Percentiles rank a stretch among this genome's conserved stretches.
Conservation (phyloP, 2,113 vertebrate species). For the Chionis minor region DNA sequence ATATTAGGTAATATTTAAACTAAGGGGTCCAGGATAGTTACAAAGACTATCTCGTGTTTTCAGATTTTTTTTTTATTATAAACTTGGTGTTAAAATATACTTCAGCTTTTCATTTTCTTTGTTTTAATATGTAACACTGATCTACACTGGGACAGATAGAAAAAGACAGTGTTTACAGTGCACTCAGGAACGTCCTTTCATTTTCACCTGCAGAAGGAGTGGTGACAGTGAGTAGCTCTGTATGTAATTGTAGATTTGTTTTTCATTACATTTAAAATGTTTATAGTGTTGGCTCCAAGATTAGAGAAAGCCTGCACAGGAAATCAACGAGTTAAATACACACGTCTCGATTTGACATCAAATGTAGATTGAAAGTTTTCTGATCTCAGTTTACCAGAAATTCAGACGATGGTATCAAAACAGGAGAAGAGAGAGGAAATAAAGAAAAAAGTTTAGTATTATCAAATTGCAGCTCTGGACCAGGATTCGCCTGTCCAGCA, state of each 20-base stretch:
- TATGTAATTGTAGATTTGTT: not conserved
- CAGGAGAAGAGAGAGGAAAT: conserved; percentile 38
- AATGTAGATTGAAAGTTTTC: conserved; percentile 19
- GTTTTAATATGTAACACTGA: not conserved
- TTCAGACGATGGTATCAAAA: conserved; percentile 48
- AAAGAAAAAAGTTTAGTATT: conserved; percentile 13
- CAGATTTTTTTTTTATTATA: not conserved
- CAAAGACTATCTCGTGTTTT: not conserved
- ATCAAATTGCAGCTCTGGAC: conserved; percentile 65
- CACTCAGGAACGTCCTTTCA: not conserved
- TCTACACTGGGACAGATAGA: not conserved
- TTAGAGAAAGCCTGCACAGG: conserved; percentile 6
- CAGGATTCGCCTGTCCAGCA: conserved; percentile 45
- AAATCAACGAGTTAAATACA: conserved; percentile 26
- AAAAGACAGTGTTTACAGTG: not conserved
- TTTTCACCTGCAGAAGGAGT: conserved; percentile 17
- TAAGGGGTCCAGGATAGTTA: not conserved
- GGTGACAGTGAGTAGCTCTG: not conserved
- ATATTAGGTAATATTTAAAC: not conserved
- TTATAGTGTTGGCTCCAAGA: not conserved
- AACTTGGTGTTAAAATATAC: not conserved
- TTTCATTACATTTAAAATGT: conserved; percentile 2
- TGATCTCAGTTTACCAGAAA: conserved; percentile 56
- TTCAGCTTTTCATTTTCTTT: not conserved
- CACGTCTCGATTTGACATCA: not conserved